Evolutionary conservation across 2,797 vertebrate species (phyloP).

Genomic region (Halcyon badia): DNA sequence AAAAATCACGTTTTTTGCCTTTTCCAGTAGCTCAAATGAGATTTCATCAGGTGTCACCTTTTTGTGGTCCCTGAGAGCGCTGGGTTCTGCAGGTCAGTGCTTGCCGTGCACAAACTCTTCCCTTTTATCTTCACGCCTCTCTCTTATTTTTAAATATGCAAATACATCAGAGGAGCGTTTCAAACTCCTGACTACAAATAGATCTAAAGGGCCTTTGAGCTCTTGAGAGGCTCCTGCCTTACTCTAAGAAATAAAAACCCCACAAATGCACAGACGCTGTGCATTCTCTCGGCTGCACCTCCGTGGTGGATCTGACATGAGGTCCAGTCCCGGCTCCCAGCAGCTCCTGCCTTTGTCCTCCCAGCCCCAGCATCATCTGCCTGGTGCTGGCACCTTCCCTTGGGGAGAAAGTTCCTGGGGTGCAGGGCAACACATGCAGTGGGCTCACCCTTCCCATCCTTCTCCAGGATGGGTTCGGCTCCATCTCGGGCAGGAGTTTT

Average conservation of each 20-base stretch:
- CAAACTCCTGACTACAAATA: neutral
- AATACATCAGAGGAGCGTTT: neutral
- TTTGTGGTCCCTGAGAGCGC: fast-evolving
- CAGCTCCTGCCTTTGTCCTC: neutral
- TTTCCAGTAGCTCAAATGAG: neutral
- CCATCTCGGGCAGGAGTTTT: fast-evolving
- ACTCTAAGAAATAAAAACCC: neutral
- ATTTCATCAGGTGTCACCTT: neutral
- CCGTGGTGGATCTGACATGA: fast-evolving
- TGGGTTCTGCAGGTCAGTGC: neutral
- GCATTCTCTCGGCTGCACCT: neutral
- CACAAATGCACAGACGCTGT: fast-evolving
- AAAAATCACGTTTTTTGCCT: fast-evolving
- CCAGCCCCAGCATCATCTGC: neutral
- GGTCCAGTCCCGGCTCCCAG: neutral
- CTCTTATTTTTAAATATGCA: slow-evolving; percentile 22
- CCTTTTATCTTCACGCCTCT: neutral
- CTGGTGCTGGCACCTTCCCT: fast-evolving
- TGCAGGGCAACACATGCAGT: fast-evolving
- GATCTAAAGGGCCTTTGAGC: slow-evolving; percentile 49
- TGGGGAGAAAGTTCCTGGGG: neutral
- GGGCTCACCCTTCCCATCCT: fast-evolving
- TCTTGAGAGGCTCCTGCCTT: neutral
- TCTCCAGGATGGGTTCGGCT: neutral
- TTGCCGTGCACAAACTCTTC: neutral